Base-by-base conservation (phyloP, 1,140 invertebrate species). In the Ladona fulva region DNA sequence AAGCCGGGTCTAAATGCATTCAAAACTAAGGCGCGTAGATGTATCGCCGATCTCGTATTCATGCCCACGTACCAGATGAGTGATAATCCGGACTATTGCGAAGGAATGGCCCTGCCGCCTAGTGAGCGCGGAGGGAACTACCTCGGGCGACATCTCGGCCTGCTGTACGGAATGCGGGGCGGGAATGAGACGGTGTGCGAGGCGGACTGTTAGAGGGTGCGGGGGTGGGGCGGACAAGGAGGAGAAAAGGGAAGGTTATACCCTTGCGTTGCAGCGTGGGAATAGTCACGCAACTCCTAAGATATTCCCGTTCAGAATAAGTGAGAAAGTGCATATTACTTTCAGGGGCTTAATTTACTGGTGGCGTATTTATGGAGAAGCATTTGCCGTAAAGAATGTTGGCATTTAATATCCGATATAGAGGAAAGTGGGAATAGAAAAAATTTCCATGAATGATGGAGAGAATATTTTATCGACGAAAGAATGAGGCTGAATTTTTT, bases 261-360 rank as follows among this genome's bases (percentile, higher is more conserved):
- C n/a, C n/a, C 44, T 52, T 19, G 14, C 14, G 52, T 22, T 66
- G 52, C 52, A 16, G 52, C n/a, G 52, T 66, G 52, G 52, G 52
- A 66, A 66, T 22, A 66, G 52, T 66, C 52, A 66, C 52, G 52
- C 52, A 66, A 66, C n/a, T 66, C 52, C 16, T 66, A 66, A 66
- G 52, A 66, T 12, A 37, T 66, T 52, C 44, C 44, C 44, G 10
- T 19, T 22, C 52, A 22, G 52, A 22, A 66, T 16, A 66, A 66
- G 52, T 66, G 52, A 66, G 52, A 66, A 66, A 66, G 52, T 22
- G 52, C 52, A 66, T 66, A 66, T 66, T 66, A 22, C 5, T 66
- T 37, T 6, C 52, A 66, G n/a, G 14, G 12, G 52, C 52, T 66
- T 66, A 66, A 66, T 66, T 16, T 22, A 66, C 52, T 66, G 5